phyloP scores from a whole-genome alignment of 2,797 vertebrate species.

The Pipistrellus pipistrellus region DNA sequence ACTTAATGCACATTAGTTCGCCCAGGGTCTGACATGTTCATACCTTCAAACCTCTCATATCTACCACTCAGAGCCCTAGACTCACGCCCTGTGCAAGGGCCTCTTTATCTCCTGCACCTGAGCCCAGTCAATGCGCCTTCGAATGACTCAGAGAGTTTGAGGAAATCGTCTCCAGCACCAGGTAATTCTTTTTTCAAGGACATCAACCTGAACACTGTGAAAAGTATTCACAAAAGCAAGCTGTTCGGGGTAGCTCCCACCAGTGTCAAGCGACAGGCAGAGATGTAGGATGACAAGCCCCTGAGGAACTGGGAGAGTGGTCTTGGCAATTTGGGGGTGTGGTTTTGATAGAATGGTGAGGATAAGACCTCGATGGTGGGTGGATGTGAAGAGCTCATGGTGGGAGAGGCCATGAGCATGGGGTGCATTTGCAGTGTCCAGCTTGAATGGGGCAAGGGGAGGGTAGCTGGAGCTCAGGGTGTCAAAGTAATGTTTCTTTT shows the following conservation, averaged over 20 bases:
- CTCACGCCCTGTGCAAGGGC: background rate
- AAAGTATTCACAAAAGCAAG: background rate
- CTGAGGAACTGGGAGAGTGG: background rate
- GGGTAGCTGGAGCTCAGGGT: background rate
- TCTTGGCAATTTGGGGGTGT: no score
- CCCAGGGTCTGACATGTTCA: accelerated
- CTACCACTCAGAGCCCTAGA: background rate
- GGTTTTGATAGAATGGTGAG: background rate
- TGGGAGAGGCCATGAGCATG: accelerated
- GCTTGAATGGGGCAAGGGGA: background rate
- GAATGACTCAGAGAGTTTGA: background rate
- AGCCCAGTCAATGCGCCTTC: no score
- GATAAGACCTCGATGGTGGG: accelerated
- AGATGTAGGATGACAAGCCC: background rate
- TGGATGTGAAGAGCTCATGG: background rate
- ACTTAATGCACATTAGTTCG: background rate
- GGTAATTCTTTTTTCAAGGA: background rate
- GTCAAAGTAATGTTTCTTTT: background rate
- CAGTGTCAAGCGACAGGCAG: background rate
- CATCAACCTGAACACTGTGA: background rate
- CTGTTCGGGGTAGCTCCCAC: no score
- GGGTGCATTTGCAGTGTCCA: no score
- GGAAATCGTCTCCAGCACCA: background rate
- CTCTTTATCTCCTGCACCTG: background rate
- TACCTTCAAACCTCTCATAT: background rate